Conservation (phyloP, 2,888 invertebrate genomes). For the Trissoscelio sp. region DNA sequence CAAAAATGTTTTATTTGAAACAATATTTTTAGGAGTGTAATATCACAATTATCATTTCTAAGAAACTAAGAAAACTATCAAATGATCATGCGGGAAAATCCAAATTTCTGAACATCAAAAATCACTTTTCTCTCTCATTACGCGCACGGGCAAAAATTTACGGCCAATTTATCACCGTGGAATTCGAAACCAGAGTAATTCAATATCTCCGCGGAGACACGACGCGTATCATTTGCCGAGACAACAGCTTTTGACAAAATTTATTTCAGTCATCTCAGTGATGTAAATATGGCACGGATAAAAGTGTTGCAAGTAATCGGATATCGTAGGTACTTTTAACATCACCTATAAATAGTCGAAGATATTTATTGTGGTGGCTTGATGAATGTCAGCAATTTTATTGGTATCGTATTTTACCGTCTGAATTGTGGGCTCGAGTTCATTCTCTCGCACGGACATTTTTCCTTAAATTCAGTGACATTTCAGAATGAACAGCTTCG, state of each 20-base stretch:
- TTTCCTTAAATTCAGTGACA: conserved; percentile 43
- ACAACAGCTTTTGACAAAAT: conserved; percentile 56
- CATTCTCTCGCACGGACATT: conserved; percentile 13
- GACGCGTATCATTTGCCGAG: conserved; percentile 53
- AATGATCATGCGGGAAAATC: no score
- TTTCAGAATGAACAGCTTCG: conserved; percentile 15
- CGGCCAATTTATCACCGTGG: conserved; percentile 54
- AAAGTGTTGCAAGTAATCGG: conserved; percentile 58
- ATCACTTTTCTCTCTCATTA: conserved; percentile 50
- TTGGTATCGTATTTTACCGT: conserved; percentile 45
- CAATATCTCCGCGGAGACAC: conserved; percentile 52
- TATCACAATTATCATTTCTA: no score
- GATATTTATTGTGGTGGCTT: conserved; percentile 46
- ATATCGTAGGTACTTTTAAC: conserved; percentile 48
- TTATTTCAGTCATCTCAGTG: conserved; percentile 58
- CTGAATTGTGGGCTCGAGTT: conserved; percentile 23
- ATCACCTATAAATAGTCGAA: conserved; percentile 54
- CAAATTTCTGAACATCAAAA: conserved; percentile 15
- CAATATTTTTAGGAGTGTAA: no score
- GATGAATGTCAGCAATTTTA: conserved; percentile 58
- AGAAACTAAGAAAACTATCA: no score
- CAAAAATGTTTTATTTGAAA: no score
- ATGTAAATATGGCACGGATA: conserved; percentile 48
- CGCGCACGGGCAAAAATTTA: conserved; percentile 33
- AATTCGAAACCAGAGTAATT: conserved; percentile 61